Evolutionary conservation across 2,797 vertebrate genomes (phyloP), one percentile per base, ranked within the genome.

Genomic region (Scleropages formosus): DNA sequence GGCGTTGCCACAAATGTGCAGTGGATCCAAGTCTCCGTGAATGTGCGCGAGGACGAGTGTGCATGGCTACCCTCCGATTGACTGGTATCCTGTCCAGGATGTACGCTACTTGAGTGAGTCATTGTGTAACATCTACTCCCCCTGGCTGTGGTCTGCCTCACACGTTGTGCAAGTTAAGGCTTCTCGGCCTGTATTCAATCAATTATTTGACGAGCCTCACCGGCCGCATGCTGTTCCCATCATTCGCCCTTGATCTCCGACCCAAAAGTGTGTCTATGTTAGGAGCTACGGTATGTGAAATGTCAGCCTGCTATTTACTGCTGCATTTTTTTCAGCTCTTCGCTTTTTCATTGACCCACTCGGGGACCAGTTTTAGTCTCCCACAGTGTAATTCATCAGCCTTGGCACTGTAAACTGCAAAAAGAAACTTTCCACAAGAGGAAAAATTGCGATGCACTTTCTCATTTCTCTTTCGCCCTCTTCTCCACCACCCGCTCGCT

Each of bases 401-500:
- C 7, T 24, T 18, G 18, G 0, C 15, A 11, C 13, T 13, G 10
- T 27, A 26, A 27, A 31, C 0, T 1, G 27, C 4, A 4, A n/a
- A 65, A 20, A 27, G 13, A 16, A 10, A 8, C 9, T 4, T 18
- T 1, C 4, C 4, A 67, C 8, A 67, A 15, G 12, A 39, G 31
- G 39, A 39, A 6, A 39, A 39, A 31, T 2, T 39, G 65, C 20
- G 18, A 67, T 20, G 46, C 31, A 67, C 18, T 47, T 44, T n/a
- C 8, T 47, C 16, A 6, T 44, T 18, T n/a, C n/a, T 15, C 15
- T 1, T 46, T 13, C 11, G 9, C 10, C 16, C 1, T 13, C 13
- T 53, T 4, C 26, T 66, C 39, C 7, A 12, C 39, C n/a, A 16
- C 31, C 64, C 31, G 74, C 62, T 78, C 26, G 44, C 76, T 20